Evolutionary conservation across 2,113 vertebrate genomes (phyloP).

Genomic region (Himantopus leucocephalus): DNA sequence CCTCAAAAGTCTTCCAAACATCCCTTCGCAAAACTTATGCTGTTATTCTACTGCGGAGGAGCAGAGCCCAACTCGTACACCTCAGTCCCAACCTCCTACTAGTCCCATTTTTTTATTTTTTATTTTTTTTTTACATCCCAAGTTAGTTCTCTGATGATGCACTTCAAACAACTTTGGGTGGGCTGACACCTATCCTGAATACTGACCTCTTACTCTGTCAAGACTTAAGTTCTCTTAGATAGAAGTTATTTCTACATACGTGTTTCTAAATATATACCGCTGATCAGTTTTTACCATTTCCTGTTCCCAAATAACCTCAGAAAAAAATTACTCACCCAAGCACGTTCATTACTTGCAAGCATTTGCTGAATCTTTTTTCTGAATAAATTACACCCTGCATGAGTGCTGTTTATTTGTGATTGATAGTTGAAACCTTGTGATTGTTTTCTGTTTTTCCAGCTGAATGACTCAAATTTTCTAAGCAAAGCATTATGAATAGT

Average conservation of each 20-base stretch:
- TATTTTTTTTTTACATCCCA: accelerated
- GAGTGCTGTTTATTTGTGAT: not conserved
- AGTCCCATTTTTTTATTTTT: not conserved
- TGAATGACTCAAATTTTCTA: not conserved
- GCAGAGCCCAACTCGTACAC: not conserved
- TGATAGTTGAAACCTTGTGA: not conserved
- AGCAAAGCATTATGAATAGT: not conserved
- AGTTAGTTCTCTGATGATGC: not conserved
- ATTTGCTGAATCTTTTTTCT: not conserved
- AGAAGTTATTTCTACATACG: not conserved
- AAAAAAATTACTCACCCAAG: not conserved
- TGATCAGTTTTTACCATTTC: not conserved
- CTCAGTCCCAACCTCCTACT: not conserved
- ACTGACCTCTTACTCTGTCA: not conserved
- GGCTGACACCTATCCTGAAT: not conserved
- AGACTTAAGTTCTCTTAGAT: not conserved
- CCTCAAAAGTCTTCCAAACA: not conserved
- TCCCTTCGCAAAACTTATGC: not conserved
- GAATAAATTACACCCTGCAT: not conserved
- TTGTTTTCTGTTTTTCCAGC: not conserved
- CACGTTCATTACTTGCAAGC: not conserved
- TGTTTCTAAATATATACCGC: not conserved
- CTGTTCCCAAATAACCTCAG: not conserved
- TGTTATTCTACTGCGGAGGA: not conserved
- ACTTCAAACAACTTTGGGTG: not conserved